Evolutionary conservation across 2,888 invertebrate species (phyloP), one percentile per base, ranked within the genome.

Genomic region (Cloeon dipterum): DNA sequence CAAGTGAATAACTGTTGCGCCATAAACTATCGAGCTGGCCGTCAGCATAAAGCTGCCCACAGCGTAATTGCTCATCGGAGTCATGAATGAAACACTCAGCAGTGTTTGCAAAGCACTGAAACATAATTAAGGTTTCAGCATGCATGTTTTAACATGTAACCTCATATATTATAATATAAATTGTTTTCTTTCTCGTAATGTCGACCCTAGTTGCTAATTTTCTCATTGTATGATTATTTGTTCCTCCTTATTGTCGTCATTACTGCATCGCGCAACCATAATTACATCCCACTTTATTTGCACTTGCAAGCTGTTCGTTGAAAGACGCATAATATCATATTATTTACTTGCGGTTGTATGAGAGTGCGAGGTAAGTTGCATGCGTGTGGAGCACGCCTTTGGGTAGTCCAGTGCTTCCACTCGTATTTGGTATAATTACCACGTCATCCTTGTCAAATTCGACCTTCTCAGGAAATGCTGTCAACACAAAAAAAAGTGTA

Each of bases 51-150:
- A 26, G 11, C 33, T 21, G 16, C 38, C 38, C 16, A 38, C 29
- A n/a, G 34, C 25, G 20, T 38, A 38, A 38, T 38, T 38, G 14
- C 35, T 34, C 38, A 38, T 38, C 8, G 26, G 11, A 19, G 34
- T 20, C 34, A 38, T 25, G 11, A 38, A 25, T 32, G 32, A 16
- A 13, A 23, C 16, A n/a, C 16, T 36, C 23, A 23, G n/a, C n/a
- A n/a, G 23, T 8, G 23, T 8, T 7, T 8, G 11, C 23, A 23
- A 23, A 23, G 23, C 8, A 8, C 11, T 23, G 23, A 8, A 8
- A 23, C 23, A 23, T 23, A 23, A 23, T 23, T 23, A 23, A n/a
- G n/a, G n/a, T 23, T n/a, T n/a, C n/a, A n/a, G n/a, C n/a, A n/a
- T n/a, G n/a, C n/a, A n/a, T n/a, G n/a, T n/a, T n/a, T n/a, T n/a